These are phyloP conservation scores for Ficedula albicollis DNA, from an alignment of 2,797 vertebrate genomes.

Conservation along the genomic window DNA sequence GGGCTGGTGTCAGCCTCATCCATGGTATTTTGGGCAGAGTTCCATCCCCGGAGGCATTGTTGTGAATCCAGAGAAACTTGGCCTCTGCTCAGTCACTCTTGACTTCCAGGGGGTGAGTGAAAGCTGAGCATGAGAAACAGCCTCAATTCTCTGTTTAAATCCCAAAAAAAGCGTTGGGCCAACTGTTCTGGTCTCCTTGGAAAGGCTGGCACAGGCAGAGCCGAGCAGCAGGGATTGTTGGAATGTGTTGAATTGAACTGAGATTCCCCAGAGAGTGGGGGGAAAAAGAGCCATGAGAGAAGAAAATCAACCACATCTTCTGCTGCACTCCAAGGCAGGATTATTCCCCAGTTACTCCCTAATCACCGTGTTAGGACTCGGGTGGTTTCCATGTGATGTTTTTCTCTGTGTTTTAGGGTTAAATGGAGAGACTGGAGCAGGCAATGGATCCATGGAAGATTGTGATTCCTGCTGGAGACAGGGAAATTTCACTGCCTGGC, in stretches of 20 bases:
- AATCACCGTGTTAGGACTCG: rapidly evolving
- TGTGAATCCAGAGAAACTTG: neutral
- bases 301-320: neutral
- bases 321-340: neutral
- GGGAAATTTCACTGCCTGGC: neutral
- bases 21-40: neutral
- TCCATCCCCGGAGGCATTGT: neutral
- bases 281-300: neutral
- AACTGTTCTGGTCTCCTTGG: neutral
- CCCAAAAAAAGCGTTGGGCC: neutral
- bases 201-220: neutral
- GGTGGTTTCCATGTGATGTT: neutral
- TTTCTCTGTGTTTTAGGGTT: neutral
- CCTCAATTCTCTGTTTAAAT: neutral
- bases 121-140: neutral
- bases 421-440: rapidly evolving
- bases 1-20: neutral
- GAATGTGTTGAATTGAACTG: neutral
- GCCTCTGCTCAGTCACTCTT: neutral
- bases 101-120: neutral
- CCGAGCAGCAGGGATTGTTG: neutral
- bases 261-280: neutral
- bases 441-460: rapidly evolving
- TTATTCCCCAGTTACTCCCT: neutral
- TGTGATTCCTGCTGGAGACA: neutral